Conservation (phyloP, 2,888 invertebrate species). For the Sipha maydis region DNA sequence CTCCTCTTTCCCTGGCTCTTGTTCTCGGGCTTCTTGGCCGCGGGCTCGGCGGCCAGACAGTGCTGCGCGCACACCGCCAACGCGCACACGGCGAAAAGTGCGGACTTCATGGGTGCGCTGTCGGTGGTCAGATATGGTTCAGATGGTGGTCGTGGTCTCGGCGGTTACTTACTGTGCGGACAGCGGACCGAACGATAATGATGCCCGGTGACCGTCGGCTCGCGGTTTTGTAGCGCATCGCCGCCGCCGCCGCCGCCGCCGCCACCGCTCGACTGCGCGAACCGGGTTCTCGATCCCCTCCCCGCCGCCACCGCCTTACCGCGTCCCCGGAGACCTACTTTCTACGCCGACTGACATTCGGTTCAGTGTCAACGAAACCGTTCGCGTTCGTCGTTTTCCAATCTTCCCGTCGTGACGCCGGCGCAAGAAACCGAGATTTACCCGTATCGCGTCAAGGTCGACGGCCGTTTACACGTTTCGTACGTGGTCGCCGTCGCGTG, state of each 20-base stretch:
- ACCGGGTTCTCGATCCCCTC: constrained; percentile 12
- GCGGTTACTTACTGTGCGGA: constrained; percentile 15
- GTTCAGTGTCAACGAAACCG: constrained; percentile 46
- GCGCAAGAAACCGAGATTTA: constrained; percentile 32
- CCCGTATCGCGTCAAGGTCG: constrained; percentile 35
- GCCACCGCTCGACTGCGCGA: background rate
- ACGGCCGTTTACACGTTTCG: background rate
- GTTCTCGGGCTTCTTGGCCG: constrained; percentile 15
- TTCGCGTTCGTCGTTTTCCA: background rate
- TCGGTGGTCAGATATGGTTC: background rate
- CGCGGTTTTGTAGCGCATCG: constrained; percentile 38
- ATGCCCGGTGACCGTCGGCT: background rate
- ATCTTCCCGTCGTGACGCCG: background rate
- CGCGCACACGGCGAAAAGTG: constrained; percentile 51
- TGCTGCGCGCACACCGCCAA: constrained; percentile 58
- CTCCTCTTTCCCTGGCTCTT: constrained; percentile 69
- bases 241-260: background rate
- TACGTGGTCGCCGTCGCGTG: too few relatives aligned
- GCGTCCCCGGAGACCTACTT: constrained; percentile 51
- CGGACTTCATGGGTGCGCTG: constrained; percentile 2
- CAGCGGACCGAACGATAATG: constrained; percentile 16
- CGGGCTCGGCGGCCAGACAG: constrained; percentile 34
- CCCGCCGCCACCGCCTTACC: background rate
- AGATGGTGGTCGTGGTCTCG: background rate
- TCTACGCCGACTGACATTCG: background rate